Base-by-base conservation (phyloP, 2,113 vertebrate genomes). In the Oxygymnocypris stewartii region DNA sequence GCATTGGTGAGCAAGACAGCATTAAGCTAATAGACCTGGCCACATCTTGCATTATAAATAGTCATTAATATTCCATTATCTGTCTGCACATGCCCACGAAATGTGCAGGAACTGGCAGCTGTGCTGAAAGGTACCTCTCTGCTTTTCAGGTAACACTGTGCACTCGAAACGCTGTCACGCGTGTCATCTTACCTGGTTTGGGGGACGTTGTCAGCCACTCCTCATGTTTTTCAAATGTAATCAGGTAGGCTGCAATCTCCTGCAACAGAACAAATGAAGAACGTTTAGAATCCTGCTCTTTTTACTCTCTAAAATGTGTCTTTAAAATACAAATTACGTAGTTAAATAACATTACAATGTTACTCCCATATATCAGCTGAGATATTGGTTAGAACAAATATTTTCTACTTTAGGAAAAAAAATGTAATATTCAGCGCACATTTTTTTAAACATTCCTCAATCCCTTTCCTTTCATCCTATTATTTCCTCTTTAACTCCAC, bases 201-300 rank as follows among this genome's bases (percentile, higher is more conserved):
- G 95, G 95, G 83, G 95, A 95, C 84, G 95, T 95, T 44, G 95
- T 95, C 91, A 95, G 93, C 95, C 95, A 95, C 90, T 95, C 95
- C 89, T 95, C 94, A 82, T 95, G 94, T 90, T 95, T 95, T 89
- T 95, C 95, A 91, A 95, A 95, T 57, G 95, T 95, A 91, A 95
- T 95, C 93, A 95, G 92, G 93, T 95, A 95, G 73, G 94, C 95
- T 82, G 95, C 95, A 86, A 95, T 95, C 92, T 95, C 95, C 95
- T 95, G 82, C 80, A 90, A 86, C 90, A 85, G 13, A 83, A 4
- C 16, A 61, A 61, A 54, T 35, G 0, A 18, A 20, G 25, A 35
- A 6, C 28, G 0, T 78, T 54, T 0, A 35, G 9, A 25, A 35
- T 12, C n/a, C 5, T 44, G 12, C n/a, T 73, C 37, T 23, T 73